Evolutionary conservation across 2,888 invertebrate genomes (phyloP).

Genomic region (Chrysolina oricalcia): DNA sequence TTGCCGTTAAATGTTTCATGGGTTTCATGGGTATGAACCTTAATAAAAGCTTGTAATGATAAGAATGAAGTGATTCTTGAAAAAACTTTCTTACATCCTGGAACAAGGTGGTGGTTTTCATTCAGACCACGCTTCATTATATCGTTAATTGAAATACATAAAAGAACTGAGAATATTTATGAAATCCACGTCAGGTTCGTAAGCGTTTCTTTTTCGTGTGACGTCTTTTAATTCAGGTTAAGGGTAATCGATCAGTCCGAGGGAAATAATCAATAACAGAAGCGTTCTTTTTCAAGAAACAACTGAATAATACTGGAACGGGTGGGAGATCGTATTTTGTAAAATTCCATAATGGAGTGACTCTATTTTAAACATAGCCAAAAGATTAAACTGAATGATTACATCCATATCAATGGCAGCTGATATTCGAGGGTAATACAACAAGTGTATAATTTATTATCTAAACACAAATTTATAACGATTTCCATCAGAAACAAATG

Average conservation of each 20-base stretch:
- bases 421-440: no score
- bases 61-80: no score
- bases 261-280: slow-evolving; percentile 14
- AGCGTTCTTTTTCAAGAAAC: slow-evolving; percentile 8
- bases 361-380: background rate
- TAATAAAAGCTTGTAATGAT: no score
- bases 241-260: slow-evolving; percentile 17
- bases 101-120: no score
- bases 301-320: background rate
- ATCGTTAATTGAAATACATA: background rate
- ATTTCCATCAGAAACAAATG: no score
- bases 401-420: background rate
- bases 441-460: no score
- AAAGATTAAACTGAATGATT: background rate
- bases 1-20: no score
- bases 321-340: slow-evolving; percentile 1
- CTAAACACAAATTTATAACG: no score
- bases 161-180: background rate
- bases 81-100: no score
- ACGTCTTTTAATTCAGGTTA: background rate
- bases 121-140: no score
- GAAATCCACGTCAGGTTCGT: background rate
- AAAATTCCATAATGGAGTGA: background rate
- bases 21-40: no score
- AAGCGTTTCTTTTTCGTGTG: slow-evolving; percentile 6